A percentile compares a stretch with the other conserved stretches of the same genome.
These are phyloP conservation scores for Pachydiplax longipennis DNA, from an alignment of 2,888 invertebrate species.

Conservation along the genomic window DNA sequence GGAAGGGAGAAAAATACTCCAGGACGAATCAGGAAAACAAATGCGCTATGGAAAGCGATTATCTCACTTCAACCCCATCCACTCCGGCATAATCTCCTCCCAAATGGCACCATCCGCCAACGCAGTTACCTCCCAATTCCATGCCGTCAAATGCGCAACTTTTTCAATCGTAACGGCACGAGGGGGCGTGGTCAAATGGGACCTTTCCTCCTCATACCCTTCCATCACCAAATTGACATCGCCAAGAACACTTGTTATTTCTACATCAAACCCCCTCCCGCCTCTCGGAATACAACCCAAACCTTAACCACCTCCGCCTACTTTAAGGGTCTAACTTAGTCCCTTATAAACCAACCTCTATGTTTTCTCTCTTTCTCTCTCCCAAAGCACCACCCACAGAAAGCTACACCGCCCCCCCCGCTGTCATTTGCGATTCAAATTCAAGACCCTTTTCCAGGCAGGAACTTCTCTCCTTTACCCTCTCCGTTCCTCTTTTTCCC, in stretches of 20 bases:
- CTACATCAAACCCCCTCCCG: not conserved
- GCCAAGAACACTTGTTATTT: constrained; percentile 29
- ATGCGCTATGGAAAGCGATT: not conserved
- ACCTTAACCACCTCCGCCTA: not conserved
- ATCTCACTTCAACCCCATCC: not conserved
- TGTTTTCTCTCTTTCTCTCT: not conserved
- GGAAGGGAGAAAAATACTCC: too few relatives aligned
- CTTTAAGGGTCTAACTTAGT: not conserved
- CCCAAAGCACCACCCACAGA: not conserved
- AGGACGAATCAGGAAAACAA: not conserved
- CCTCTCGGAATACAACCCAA: not conserved
- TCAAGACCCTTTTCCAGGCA: not conserved
- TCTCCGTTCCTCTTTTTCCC: not conserved
- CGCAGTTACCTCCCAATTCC: not conserved
- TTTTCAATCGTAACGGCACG: not conserved
- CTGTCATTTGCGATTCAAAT: constrained; percentile 41
- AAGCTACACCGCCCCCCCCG: not conserved
- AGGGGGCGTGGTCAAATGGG: not conserved
- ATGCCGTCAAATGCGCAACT: not conserved
- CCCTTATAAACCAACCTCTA: not conserved
- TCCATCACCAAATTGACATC: constrained; percentile 24
- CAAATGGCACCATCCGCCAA: not conserved
- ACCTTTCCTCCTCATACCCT: not conserved
- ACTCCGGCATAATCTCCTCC: not conserved
- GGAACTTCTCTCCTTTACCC: not conserved